A percentile compares a stretch with the other conserved stretches of the same genome.
Conservation (phyloP, 2,113 vertebrate genomes). For the Cyanoliseus patagonus region DNA sequence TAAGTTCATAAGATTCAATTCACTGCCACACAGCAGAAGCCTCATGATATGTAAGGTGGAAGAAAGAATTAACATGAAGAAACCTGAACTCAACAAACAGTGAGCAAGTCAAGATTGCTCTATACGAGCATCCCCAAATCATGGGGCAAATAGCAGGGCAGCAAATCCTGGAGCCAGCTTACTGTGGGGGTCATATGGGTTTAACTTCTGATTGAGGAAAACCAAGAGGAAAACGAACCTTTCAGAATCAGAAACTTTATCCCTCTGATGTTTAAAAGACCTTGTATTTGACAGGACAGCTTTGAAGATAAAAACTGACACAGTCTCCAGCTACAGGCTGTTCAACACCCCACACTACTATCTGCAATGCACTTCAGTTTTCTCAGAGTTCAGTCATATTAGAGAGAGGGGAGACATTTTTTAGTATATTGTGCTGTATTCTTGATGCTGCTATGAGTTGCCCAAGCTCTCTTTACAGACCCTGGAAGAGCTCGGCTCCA, state of each 20-base stretch:
- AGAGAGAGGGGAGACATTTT: slow-evolving; percentile 36
- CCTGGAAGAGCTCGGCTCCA: not conserved
- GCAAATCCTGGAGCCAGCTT: slow-evolving; percentile 60
- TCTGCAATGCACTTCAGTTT: slow-evolving; percentile 55
- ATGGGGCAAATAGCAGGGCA: slow-evolving; percentile 54
- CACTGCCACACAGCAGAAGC: slow-evolving; percentile 25
- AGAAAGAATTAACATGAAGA: slow-evolving; percentile 39
- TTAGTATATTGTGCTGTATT: slow-evolving; percentile 40
- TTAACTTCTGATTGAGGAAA: slow-evolving; percentile 76
- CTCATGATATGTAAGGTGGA: not conserved
- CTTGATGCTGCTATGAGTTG: not conserved
- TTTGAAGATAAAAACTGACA: slow-evolving; percentile 75
- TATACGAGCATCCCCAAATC: slow-evolving; percentile 48
- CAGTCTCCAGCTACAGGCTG: slow-evolving; percentile 72
- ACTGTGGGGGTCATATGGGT: slow-evolving; percentile 67
- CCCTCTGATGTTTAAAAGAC: slow-evolving; percentile 79
- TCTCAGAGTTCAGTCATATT: not conserved
- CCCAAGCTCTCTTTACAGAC: not conserved
- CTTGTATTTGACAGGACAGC: slow-evolving; percentile 72
- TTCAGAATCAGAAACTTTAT: slow-evolving; percentile 79
- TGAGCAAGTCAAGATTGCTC: slow-evolving; percentile 49
- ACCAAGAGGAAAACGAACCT: slow-evolving; percentile 71
- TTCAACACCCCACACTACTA: slow-evolving; percentile 68
- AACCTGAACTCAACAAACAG: slow-evolving; percentile 63
- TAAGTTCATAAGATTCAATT: slow-evolving; percentile 24